phyloP scores from a whole-genome alignment of 1,140 invertebrate species.

The Pectinophora gossypiella region DNA sequence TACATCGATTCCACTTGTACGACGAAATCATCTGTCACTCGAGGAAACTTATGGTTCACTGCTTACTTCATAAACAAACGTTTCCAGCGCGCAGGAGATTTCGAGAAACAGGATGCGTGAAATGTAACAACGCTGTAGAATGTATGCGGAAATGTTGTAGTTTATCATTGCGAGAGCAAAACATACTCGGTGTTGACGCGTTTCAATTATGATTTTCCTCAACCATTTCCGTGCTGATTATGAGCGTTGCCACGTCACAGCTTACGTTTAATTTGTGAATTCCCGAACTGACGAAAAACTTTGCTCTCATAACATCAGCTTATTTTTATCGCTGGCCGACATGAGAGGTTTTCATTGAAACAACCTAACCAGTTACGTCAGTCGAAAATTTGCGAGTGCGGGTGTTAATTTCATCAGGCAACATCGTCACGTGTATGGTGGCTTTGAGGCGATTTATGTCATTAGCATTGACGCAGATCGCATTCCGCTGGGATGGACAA shows the following conservation, averaged over 20 bases:
- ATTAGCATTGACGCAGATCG: no score
- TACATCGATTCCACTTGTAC: neutral
- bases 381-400: constrained; percentile 32
- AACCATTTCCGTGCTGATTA: neutral
- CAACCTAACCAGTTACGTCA: neutral
- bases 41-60: neutral
- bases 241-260: no score
- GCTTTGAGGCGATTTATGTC: no score
- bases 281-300: no score
- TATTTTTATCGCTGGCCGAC: no score
- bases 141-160: constrained; percentile 21
- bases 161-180: constrained; percentile 26
- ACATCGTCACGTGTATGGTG: neutral
- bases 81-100: constrained; percentile 24
- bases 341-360: neutral
- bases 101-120: constrained; percentile 35
- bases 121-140: constrained; percentile 24
- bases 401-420: constrained; percentile 46
- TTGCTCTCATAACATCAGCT: no score
- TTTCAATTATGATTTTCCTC: constrained; percentile 21
- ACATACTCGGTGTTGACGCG: constrained; percentile 18
- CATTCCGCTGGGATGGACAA: no score
- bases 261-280: no score
- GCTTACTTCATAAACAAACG: constrained; percentile 1
- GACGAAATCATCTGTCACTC: neutral